Evolutionary conservation across 1,140 invertebrate genomes (phyloP), one percentile per base, ranked within the genome.

Genomic region (Cardiocondyla obscurior): DNA sequence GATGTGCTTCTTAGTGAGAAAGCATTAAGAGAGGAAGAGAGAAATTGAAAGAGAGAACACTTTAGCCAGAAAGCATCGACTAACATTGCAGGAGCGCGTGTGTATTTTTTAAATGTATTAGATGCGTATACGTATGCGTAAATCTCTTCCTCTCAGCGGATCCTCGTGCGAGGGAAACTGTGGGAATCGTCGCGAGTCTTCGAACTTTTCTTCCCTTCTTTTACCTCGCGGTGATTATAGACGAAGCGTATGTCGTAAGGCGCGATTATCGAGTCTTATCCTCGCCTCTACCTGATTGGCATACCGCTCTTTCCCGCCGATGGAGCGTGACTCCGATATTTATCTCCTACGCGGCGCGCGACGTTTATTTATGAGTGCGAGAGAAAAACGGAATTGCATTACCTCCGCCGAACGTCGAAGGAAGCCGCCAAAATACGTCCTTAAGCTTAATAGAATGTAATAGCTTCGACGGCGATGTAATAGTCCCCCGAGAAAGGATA

Each of bases 281-380:
- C 58, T 60, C 14, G 14, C 25, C 64, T 73, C 67, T 49, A 7
- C 14, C 28, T 39, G 73, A 39, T 8, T 28, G 28, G 55, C 46
- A 5, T 25, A 30, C 42, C 28, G 53, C 28, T 81, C 76, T 42
- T 81, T 81, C 53, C 62, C 65, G 44, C 55, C 76, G 30, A 51
- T 39, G 25, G 49, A 83, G 42, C 60, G 62, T 67, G 82, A 81
- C 74, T 77, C 10, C 19, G 76, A 69, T 84, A 83, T 83, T 81
- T 62, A 58, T 83, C 74, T 83, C 22, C 53, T 30, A 44, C 22
- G 62, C 53, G 82, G 82, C 44, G 58, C 10, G 33, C 44, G 30
- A 81, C 60, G 30, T 70, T 72, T 70, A 67, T 79, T 67, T 79
- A 69, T 79, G 62, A 55, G 74, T 30, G 49, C 62, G 46, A 42